A percentile compares a stretch with the other conserved stretches of the same genome.
phyloP scores from a whole-genome alignment of 64 coral and sea anemone genomes.

The Montipora foliosa region DNA sequence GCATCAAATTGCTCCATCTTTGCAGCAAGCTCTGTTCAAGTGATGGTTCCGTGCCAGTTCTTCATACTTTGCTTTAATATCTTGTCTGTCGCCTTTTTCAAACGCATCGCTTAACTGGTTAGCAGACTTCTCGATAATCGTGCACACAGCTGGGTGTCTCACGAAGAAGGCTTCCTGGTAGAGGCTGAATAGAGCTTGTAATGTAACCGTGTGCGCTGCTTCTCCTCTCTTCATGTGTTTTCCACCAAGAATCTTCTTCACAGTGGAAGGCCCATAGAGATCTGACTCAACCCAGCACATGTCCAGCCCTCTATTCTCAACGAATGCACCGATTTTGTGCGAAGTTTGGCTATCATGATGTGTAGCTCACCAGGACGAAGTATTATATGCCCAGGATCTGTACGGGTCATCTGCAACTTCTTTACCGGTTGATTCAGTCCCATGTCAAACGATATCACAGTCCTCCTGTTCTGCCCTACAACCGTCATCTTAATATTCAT shows the following conservation, averaged over 20 bases:
- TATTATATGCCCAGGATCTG: slow-evolving; percentile 46
- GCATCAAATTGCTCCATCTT: slow-evolving; percentile 69
- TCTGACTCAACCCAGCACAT: slow-evolving; percentile 62
- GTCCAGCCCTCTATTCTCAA: slow-evolving; percentile 54
- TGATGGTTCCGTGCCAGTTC: slow-evolving; percentile 39
- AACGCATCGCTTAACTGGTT: slow-evolving; percentile 43
- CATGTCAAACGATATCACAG: slow-evolving; percentile 35
- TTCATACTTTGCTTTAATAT: slow-evolving; percentile 39
- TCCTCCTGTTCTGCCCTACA: not conserved
- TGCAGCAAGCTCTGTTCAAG: slow-evolving; percentile 37
- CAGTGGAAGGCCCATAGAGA: not conserved
- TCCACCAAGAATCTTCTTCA: not conserved
- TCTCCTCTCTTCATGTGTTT: slow-evolving; percentile 16
- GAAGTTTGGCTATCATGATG: slow-evolving; percentile 54
- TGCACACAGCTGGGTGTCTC: slow-evolving; percentile 21
- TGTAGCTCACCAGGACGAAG: slow-evolving; percentile 45
- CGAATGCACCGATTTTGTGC: slow-evolving; percentile 44
- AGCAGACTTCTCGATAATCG: slow-evolving; percentile 14
- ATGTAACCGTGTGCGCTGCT: slow-evolving; percentile 51
- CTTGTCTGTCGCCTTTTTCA: slow-evolving; percentile 18
- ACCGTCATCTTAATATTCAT: no score
- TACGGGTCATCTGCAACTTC: slow-evolving; percentile 42
- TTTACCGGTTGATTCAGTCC: slow-evolving; percentile 40
- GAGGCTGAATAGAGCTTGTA: slow-evolving; percentile 54
- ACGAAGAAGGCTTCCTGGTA: slow-evolving; percentile 62